Evolutionary conservation across 30 jellyfish, hydroid and myxozoan genomes (phyloP), one percentile per base, ranked within the genome.

Genomic region (Sanderia malayensis): DNA sequence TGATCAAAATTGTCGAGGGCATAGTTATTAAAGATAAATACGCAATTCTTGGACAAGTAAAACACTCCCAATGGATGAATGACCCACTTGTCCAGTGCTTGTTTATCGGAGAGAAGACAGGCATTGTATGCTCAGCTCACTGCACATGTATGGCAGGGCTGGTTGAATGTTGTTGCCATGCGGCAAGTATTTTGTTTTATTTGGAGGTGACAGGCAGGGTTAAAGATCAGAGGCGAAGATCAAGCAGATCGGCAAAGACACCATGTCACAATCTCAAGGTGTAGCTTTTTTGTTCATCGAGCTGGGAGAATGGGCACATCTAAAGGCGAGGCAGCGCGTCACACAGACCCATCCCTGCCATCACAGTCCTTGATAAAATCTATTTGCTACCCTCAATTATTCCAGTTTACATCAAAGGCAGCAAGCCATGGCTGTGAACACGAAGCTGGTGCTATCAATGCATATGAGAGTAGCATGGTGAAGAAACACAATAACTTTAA

Each of bases 351-450:
- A 52, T 44, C 75, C 17, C 85, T 45, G 85, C 85, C 85, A 29
- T 73, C 85, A 52, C 85, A 73, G 61, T 73, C 85, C 65, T 34
- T 73, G 74, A 73, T 73, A 19, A 73, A 73, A 58, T n/a, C 85
- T 32, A 55, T 73, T 30, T 73, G 73, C 85, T 73, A 73, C 61
- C 85, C 85, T 25, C 74, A 55, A 32, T 44, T 73, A 21, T 57
- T 33, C 58, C 65, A 73, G 59, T 73, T 73, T 58, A 24, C 75
- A 45, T 52, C 76, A 45, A 58, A 55, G 44, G 85, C 76, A 73
- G 23, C 74, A 52, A 29, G 47, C 41, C 70, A 45, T 73, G 85
- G 76, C 59, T 73, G 76, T 32, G 58, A 27, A 52, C 85, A 73
- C 57, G 82, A 70, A 59, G 71, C 70, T 46, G 26, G 70, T 70